A percentile compares a stretch with the other conserved stretches of the same genome.
phyloP scores from a whole-genome alignment of 2,113 vertebrate species.

The Rhynchomys soricoides region DNA sequence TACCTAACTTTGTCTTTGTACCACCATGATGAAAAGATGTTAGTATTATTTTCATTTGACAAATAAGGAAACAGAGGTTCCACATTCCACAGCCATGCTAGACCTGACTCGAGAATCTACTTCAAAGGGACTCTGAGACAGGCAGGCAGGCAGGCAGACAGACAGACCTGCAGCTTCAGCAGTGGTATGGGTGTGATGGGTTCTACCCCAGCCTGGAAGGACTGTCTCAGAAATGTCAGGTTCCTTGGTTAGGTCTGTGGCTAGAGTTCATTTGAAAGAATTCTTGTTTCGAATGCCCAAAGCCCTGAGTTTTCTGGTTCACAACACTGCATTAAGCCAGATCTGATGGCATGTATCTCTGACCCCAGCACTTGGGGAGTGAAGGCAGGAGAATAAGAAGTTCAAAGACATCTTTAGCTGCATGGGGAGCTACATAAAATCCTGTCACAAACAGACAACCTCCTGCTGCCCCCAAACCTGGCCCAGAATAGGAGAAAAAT shows the following conservation, averaged over 20 bases:
- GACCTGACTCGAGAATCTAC: neutral
- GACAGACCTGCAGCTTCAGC: neutral
- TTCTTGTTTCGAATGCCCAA: neutral
- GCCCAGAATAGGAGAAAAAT: neutral
- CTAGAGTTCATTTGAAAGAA: neutral
- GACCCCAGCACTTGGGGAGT: neutral
- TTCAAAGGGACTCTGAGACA: neutral
- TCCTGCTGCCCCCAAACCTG: neutral
- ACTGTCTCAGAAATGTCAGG: neutral
- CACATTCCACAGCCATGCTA: neutral
- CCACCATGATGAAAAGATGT: neutral
- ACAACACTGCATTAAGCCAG: neutral
- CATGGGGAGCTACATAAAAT: neutral
- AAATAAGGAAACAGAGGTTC: neutral
- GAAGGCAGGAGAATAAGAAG: neutral
- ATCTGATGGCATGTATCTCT: neutral
- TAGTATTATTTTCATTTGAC: neutral
- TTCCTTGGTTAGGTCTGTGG: no score
- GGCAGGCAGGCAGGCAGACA: neutral
- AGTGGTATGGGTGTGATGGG: neutral
- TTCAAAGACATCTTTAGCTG: neutral
- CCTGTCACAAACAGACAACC: neutral
- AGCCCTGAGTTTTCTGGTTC: neutral
- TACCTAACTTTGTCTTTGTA: neutral
- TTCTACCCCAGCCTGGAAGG: neutral